Percentiles rank a stretch among this genome's conserved stretches.
These are phyloP conservation scores for Hyphantria cunea DNA, from an alignment of 1,140 invertebrate genomes.

Conservation along the genomic window DNA sequence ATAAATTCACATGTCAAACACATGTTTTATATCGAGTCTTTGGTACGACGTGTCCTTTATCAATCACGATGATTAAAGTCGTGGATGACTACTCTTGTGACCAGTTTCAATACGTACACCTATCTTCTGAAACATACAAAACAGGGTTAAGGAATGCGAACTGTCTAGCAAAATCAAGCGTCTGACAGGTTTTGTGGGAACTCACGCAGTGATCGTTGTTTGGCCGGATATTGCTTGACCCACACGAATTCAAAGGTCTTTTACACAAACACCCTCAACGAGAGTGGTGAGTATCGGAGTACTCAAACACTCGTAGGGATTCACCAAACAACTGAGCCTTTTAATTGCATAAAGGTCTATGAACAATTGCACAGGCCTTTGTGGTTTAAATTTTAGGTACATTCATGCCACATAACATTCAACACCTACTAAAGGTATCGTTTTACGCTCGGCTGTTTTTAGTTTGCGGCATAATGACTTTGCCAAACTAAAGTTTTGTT, in stretches of 20 bases:
- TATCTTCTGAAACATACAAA: conserved; percentile 22
- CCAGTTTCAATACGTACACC: conserved; percentile 20
- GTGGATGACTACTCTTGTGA: conserved; percentile 4
- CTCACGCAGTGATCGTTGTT: conserved; percentile 42
- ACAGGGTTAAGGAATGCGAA: conserved; percentile 30
- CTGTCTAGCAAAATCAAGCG: conserved; percentile 41
- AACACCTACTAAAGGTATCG: conserved; percentile 15
- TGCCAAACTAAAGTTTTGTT: too few relatives aligned
- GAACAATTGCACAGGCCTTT: neutral
- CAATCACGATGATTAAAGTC: conserved; percentile 27
- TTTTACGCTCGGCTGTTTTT: conserved; percentile 1
- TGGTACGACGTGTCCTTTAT: conserved; percentile 20
- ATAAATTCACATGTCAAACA: neutral
- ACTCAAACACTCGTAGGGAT: neutral
- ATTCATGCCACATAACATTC: conserved; percentile 23
- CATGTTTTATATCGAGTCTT: conserved; percentile 3
- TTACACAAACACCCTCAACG: conserved; percentile 14
- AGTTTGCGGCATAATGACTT: too few relatives aligned
- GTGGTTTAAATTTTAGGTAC: neutral
- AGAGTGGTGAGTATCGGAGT: conserved; percentile 2
- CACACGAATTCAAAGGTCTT: conserved; percentile 30
- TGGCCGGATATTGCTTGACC: conserved; percentile 52
- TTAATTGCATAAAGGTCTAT: neutral
- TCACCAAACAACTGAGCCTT: neutral
- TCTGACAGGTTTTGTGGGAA: conserved; percentile 36